Conservation (phyloP, 2,888 invertebrate species). For the Neuroscelio doddi region DNA sequence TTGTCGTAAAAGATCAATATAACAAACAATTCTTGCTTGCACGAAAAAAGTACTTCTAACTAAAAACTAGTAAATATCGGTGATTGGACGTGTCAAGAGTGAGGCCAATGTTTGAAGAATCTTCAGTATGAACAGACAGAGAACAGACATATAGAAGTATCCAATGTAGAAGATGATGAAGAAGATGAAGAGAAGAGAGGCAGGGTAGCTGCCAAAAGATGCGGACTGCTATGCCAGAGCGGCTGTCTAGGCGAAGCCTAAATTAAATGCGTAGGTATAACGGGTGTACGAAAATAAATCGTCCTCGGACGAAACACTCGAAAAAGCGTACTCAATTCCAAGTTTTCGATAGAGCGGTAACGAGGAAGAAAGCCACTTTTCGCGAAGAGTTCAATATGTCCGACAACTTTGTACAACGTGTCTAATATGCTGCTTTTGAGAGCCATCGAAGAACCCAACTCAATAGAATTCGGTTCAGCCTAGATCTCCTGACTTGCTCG, state of each 20-base stretch:
- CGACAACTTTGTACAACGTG: too few species aligned
- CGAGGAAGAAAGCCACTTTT: conserved; percentile 20
- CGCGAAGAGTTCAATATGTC: not conserved
- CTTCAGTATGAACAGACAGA: conserved; percentile 20
- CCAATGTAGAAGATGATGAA: conserved; percentile 6
- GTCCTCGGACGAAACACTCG: conserved; percentile 49
- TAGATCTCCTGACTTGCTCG: too few species aligned
- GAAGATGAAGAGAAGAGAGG: not conserved
- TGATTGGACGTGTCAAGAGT: conserved; percentile 34
- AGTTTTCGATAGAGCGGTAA: conserved; percentile 29
- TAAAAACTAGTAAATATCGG: too few species aligned
- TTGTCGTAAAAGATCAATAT: too few species aligned
- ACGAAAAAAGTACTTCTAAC: too few species aligned
- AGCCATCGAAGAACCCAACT: too few species aligned
- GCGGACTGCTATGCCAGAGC: conserved; percentile 41
- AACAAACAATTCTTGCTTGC: too few species aligned
- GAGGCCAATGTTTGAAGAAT: conserved; percentile 35
- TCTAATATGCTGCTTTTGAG: too few species aligned
- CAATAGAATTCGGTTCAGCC: too few species aligned
- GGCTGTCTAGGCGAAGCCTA: conserved; percentile 56
- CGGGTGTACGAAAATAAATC: conserved; percentile 57
- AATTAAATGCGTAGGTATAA: conserved; percentile 59
- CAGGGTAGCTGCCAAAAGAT: conserved; percentile 35
- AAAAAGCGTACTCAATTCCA: conserved; percentile 27
- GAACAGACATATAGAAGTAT: conserved; percentile 1